Percentiles rank a stretch among this genome's conserved stretches.
phyloP scores from a whole-genome alignment of 2,797 vertebrate genomes.

The Clarias fuscus region DNA sequence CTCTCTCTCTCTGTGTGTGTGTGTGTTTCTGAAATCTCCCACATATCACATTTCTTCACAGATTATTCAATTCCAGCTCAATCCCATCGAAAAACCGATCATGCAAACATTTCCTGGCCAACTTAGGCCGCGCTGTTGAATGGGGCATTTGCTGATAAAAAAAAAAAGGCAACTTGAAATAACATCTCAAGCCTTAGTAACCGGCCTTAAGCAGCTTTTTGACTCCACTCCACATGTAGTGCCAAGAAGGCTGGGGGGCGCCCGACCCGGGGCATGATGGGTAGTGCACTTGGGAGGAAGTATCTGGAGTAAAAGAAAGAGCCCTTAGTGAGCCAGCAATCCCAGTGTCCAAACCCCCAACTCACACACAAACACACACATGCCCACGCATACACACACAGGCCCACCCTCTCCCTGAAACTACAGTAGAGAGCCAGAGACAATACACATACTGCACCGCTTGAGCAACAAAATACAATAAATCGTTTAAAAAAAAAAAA shows the following conservation, averaged over 20 bases:
- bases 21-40: neutral
- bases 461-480: constrained; percentile 77
- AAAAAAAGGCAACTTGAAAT: constrained; percentile 18
- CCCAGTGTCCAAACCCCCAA: constrained; percentile 44
- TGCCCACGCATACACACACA: constrained; percentile 40
- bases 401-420: constrained; percentile 58
- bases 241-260: neutral
- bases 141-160: constrained; percentile 56
- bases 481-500: constrained; percentile 70
- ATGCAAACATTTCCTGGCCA: constrained; percentile 26
- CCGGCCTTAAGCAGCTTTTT: constrained; percentile 19
- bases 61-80: neutral
- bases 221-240: constrained; percentile 24
- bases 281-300: constrained; percentile 54
- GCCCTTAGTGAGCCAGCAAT: constrained; percentile 48
- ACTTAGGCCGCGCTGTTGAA: constrained; percentile 58
- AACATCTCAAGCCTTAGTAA: constrained; percentile 29
- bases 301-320: constrained; percentile 60
- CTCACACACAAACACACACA: neutral
- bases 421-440: constrained; percentile 73
- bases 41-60: neutral
- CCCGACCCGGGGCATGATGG: constrained; percentile 51
- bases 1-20: neutral
- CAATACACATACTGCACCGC: constrained; percentile 78
- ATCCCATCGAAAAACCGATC: constrained; percentile 5